Percentiles rank a stretch among this genome's conserved stretches.
These are phyloP conservation scores for Andrena haemorrhoa DNA, from an alignment of 2,888 invertebrate genomes.

Conservation along the genomic window DNA sequence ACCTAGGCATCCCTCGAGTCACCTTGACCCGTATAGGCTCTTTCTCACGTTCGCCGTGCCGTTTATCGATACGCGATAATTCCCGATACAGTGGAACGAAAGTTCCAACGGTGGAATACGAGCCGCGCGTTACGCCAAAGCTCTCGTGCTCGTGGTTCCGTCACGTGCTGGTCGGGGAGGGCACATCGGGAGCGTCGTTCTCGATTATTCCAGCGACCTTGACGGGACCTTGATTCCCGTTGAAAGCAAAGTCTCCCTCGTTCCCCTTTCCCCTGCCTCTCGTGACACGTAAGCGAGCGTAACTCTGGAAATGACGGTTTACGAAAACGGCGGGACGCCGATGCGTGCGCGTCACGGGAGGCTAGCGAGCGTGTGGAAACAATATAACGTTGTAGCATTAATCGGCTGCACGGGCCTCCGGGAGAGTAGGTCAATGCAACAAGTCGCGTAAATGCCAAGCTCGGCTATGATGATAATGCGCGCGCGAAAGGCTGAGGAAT, in stretches of 20 bases:
- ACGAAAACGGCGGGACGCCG: constrained; percentile 18
- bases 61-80: constrained; percentile 4
- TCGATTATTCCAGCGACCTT: constrained; percentile 24
- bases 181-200: constrained; percentile 11
- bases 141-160: background rate
- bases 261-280: background rate
- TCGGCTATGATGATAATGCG: constrained; percentile 67
- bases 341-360: constrained; percentile 40
- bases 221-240: constrained; percentile 22
- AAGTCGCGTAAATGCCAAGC: constrained; percentile 75
- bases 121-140: background rate
- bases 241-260: background rate
- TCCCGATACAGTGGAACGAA: background rate
- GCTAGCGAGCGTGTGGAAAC: constrained; percentile 46
- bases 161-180: background rate
- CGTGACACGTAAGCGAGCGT: background rate
- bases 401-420: constrained; percentile 44
- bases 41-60: constrained; percentile 14
- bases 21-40: constrained; percentile 50
- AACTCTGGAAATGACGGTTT: constrained; percentile 30
- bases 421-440: constrained; percentile 81
- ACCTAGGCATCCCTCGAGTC: constrained; percentile 23
- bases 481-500: constrained; percentile 75
- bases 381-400: constrained; percentile 53
- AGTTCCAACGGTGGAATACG: no score